Conservation (phyloP, 2,888 invertebrate genomes). For the Drosophila neutralis region DNA sequence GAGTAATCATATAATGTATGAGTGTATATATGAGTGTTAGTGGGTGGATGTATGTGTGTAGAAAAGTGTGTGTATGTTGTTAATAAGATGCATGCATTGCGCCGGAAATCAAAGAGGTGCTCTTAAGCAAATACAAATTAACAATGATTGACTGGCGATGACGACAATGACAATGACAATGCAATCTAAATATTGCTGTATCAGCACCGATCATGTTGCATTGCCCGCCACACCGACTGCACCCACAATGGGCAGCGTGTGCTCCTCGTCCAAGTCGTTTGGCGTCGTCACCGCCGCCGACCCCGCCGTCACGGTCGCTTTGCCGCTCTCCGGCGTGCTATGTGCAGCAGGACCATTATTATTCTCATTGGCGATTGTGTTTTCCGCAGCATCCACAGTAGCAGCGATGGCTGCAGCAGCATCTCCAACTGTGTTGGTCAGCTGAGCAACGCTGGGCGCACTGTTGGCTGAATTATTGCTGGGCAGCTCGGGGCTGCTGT, state of each 20-base stretch:
- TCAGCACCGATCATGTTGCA: constrained; percentile 76
- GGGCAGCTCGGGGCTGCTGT: constrained; percentile 43
- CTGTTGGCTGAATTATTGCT: constrained; percentile 45
- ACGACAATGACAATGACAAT: constrained; percentile 20
- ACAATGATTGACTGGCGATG: constrained; percentile 66
- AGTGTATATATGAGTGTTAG: constrained; percentile 28
- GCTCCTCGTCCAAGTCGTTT: constrained; percentile 58
- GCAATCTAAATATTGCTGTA: constrained; percentile 31
- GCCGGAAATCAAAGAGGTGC: constrained; percentile 43
- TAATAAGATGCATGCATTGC: constrained; percentile 32
- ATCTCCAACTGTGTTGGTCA: constrained; percentile 34
- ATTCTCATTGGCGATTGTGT: constrained; percentile 63
- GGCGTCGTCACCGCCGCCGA: constrained; percentile 29
- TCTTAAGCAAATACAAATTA: constrained; percentile 59
- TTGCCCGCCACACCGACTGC: constrained; percentile 46
- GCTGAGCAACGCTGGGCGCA: constrained; percentile 39
- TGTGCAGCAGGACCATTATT: constrained; percentile 74
- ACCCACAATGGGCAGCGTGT: constrained; percentile 23
- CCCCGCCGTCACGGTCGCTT: constrained; percentile 17
- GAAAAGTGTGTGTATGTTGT: constrained; percentile 31
- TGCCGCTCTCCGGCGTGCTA: constrained; percentile 40
- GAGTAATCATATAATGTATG: constrained; percentile 46
- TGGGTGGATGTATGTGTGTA: constrained; percentile 9
- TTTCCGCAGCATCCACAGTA: constrained; percentile 29
- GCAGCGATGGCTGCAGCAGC: constrained; percentile 8